Percentiles rank a stretch among this genome's conserved stretches.
Conservation (phyloP, 64 coral and sea anemone species). For the Pocillopora verrucosa region DNA sequence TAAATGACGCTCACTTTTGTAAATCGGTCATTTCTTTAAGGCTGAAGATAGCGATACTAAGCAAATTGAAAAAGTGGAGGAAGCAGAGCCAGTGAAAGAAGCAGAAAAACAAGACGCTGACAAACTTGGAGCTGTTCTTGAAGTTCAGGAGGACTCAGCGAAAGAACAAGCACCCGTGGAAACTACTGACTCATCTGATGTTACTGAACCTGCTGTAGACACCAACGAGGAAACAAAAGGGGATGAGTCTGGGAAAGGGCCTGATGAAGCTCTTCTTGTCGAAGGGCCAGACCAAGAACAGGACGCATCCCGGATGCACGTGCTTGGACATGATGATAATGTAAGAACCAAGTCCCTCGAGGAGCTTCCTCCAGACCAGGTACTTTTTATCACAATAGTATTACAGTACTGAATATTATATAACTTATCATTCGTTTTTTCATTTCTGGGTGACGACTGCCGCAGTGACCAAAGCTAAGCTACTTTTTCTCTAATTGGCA, state of each 20-base stretch:
- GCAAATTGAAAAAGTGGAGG: not conserved
- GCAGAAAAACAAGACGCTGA: not conserved
- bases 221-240: not conserved
- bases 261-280: constrained; percentile 12
- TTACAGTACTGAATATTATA: too few species aligned
- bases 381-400: not conserved
- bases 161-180: not conserved
- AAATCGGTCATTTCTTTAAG: not conserved
- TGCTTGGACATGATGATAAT: constrained; percentile 92
- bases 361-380: constrained; percentile 63
- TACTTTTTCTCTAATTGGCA: too few species aligned
- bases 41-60: not conserved
- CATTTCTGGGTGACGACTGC: too few species aligned
- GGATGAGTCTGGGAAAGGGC: not conserved
- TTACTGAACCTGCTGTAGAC: not conserved
- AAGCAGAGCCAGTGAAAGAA: not conserved
- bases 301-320: constrained; percentile 67
- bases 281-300: constrained; percentile 28
- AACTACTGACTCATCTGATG: not conserved
- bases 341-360: constrained; percentile 74
- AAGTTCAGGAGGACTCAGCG: not conserved
- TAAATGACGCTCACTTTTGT: too few species aligned
- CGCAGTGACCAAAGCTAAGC: too few species aligned
- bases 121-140: not conserved
- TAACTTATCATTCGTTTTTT: too few species aligned